Conservation (phyloP, 2,888 invertebrate species). For the Syritta pipiens region DNA sequence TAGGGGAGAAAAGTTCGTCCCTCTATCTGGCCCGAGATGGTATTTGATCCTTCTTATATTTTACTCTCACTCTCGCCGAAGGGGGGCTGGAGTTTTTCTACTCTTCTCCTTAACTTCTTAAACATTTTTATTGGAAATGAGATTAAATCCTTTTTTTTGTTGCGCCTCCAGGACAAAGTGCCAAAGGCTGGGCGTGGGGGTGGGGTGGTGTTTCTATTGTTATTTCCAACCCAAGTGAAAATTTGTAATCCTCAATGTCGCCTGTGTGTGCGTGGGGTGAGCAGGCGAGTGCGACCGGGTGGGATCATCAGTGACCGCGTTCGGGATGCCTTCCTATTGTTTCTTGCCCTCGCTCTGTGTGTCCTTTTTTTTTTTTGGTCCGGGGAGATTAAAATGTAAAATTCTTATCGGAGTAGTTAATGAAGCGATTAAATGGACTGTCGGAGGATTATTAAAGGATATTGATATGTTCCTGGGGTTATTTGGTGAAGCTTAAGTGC, state of each 20-base stretch:
- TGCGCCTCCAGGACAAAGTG: neutral
- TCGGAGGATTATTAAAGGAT: constrained; percentile 57
- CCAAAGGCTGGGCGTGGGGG: constrained; percentile 10
- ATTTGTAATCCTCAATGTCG: constrained; percentile 65
- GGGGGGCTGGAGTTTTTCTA: too few species aligned
- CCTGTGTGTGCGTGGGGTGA: constrained; percentile 46
- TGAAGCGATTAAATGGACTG: constrained; percentile 68
- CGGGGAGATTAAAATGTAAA: constrained; percentile 64
- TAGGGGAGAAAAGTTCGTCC: neutral
- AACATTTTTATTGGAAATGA: constrained; percentile 69
- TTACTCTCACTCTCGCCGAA: constrained; percentile 36
- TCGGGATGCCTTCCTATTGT: constrained; percentile 24
- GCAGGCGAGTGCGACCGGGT: neutral
- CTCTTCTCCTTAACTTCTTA: constrained; percentile 45
- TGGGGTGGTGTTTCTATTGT: constrained; percentile 53
- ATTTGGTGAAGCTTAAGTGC: constrained; percentile 2
- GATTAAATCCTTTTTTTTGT: constrained; percentile 64
- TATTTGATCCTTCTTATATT: constrained; percentile 65
- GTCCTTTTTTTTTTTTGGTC: constrained; percentile 15
- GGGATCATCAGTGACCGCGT: constrained; percentile 44
- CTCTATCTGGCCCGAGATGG: constrained; percentile 39
- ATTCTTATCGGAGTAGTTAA: constrained; percentile 65
- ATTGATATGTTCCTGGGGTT: constrained; percentile 44
- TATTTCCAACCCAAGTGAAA: constrained; percentile 56
- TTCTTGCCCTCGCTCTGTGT: neutral